Evolutionary conservation across 2,888 invertebrate genomes (phyloP).

Genomic region (Drosophila crucigera): DNA sequence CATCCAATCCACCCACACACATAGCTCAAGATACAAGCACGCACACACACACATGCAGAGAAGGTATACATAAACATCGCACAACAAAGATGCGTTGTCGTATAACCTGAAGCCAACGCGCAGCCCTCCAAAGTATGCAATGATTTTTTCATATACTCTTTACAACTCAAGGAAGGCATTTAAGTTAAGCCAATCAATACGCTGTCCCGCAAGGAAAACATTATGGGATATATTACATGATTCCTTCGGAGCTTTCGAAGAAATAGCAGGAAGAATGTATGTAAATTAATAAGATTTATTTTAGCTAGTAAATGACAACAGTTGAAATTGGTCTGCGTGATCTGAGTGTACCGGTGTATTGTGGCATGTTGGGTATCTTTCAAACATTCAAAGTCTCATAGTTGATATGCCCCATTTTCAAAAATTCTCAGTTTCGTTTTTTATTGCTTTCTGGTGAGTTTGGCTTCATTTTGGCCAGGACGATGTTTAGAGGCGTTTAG

Average conservation of each 20-base stretch:
- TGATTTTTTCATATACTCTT: constrained; percentile 34
- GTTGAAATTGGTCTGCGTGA: background rate
- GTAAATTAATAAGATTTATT: background rate
- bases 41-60: background rate
- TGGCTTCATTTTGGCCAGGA: constrained; percentile 23
- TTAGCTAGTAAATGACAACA: background rate
- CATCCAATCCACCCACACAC: background rate
- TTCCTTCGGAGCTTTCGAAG: background rate
- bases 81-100: constrained; percentile 62
- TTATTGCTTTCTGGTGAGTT: constrained; percentile 20
- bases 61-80: constrained; percentile 30
- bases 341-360: no score
- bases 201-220: no score
- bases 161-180: background rate
- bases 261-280: background rate
- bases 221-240: background rate
- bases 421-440: background rate
- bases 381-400: background rate
- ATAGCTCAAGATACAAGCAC: background rate
- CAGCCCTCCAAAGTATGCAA: constrained; percentile 41
- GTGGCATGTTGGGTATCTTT: background rate
- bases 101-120: constrained; percentile 46
- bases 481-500: constrained; percentile 41
- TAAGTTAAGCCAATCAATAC: background rate
- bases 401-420: constrained; percentile 2